These are phyloP conservation scores for Microplitis deprimator DNA, from an alignment of 2,888 invertebrate genomes.

Conservation along the genomic window DNA sequence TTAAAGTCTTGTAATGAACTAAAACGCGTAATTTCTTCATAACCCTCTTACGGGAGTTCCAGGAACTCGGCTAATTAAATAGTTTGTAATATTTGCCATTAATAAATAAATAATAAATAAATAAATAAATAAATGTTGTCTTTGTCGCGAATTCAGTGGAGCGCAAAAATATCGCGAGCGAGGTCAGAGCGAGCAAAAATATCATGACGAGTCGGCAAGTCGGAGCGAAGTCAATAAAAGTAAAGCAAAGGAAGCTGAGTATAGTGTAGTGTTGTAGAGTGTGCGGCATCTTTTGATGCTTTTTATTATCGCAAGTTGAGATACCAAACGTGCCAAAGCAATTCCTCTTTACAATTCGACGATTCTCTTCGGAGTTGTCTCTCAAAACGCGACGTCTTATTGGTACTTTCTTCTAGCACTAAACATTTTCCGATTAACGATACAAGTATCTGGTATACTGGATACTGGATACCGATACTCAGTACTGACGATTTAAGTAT, in stretches of 20 bases:
- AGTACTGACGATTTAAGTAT: constrained; percentile 12
- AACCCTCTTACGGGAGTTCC: too few species aligned
- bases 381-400: constrained; percentile 34
- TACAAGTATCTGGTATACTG: neutral
- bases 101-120: too few species aligned
- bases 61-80: too few species aligned
- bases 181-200: neutral
- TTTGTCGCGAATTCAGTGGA: neutral
- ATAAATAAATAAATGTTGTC: neutral
- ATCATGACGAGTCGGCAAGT: too few species aligned
- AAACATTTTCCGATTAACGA: constrained; percentile 27
- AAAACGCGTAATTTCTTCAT: constrained; percentile 8
- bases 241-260: constrained; percentile 2
- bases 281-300: constrained; percentile 65
- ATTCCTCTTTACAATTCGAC: constrained; percentile 61
- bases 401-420: constrained; percentile 39
- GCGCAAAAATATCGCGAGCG: neutral
- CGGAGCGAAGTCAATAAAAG: too few species aligned
- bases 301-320: constrained; percentile 57
- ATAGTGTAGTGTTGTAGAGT: neutral
- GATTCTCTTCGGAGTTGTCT: constrained; percentile 48
- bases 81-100: too few species aligned
- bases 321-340: constrained; percentile 62
- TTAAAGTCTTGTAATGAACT: constrained; percentile 36
- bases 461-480: neutral